phyloP scores from a whole-genome alignment of 2,113 vertebrate genomes.

The Pangasianodon gigas region DNA sequence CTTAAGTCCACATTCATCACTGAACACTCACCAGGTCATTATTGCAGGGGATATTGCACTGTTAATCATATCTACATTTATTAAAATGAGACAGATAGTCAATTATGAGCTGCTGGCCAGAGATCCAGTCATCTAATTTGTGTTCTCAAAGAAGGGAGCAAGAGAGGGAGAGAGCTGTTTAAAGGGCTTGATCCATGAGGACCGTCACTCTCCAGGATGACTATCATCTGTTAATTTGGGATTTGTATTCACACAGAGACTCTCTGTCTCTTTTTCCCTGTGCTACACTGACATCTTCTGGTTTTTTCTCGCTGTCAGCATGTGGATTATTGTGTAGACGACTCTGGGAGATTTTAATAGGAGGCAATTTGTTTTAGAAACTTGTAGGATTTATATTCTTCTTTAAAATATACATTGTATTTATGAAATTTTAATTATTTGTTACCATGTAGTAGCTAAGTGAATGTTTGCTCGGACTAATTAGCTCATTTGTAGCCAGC shows the following conservation, averaged over 20 bases:
- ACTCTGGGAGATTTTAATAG: background rate
- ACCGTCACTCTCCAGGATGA: background rate
- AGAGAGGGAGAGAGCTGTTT: constrained; percentile 29
- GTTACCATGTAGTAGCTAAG: background rate
- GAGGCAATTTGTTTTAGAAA: background rate
- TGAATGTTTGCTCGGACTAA: constrained; percentile 11
- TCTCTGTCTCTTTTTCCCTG: constrained; percentile 57
- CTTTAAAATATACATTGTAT: background rate
- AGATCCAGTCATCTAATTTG: constrained; percentile 60
- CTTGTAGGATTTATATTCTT: background rate
- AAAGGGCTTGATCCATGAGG: constrained; percentile 20
- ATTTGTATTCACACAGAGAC: constrained; percentile 34
- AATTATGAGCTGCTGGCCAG: constrained; percentile 57
- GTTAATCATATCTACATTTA: constrained; percentile 61
- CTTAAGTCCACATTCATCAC: constrained; percentile 49
- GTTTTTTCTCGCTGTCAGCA: constrained; percentile 54
- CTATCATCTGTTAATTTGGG: constrained; percentile 26
- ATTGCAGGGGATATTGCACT: constrained; percentile 41
- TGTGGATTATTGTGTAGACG: background rate
- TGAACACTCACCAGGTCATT: constrained; percentile 37
- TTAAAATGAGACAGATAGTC: constrained; percentile 55
- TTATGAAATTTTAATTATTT: background rate
- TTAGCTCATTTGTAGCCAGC: constrained; percentile 48
- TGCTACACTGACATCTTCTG: constrained; percentile 81
- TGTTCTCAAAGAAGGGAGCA: constrained; percentile 50